Percentiles rank a stretch among this genome's conserved stretches.
phyloP scores from a whole-genome alignment of 2,888 invertebrate genomes.

The Pherbina coryleti region DNA sequence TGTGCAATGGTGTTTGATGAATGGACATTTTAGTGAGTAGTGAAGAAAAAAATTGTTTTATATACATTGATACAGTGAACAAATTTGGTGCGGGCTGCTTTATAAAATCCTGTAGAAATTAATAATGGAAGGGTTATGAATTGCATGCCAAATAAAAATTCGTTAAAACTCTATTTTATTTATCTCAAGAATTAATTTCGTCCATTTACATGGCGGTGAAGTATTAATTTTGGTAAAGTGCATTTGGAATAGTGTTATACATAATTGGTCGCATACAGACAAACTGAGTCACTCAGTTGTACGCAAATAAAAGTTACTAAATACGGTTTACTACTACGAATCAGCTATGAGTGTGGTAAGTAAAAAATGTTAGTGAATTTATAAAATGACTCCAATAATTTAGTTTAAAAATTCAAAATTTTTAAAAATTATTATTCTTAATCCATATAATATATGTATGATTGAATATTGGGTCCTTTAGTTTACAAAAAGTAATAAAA shows the following conservation, averaged over 20 bases:
- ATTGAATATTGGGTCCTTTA: too few relatives aligned
- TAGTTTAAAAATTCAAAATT: background rate
- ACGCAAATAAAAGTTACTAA: background rate
- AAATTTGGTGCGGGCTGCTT: background rate
- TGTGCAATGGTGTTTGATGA: conserved; percentile 15
- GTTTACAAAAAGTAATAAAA: too few relatives aligned
- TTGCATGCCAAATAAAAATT: too few relatives aligned
- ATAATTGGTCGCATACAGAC: conserved; percentile 20
- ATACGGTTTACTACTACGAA: background rate
- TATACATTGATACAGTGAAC: background rate
- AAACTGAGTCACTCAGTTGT: conserved; percentile 9
- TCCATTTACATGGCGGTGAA: conserved; percentile 7
- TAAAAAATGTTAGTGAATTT: background rate
- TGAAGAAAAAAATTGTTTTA: background rate
- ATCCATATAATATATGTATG: too few relatives aligned
- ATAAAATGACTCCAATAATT: background rate
- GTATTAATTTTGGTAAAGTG: conserved; percentile 8
- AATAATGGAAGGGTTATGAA: too few relatives aligned
- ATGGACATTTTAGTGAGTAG: conserved; percentile 6
- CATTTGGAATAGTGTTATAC: conserved; percentile 30
- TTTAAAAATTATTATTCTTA: background rate
- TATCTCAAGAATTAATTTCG: background rate
- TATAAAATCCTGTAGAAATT: background rate
- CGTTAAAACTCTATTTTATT: too few relatives aligned
- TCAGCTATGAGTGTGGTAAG: background rate